Base-by-base conservation (phyloP, 2,888 invertebrate genomes). In the Tuberolachnus salignus region DNA sequence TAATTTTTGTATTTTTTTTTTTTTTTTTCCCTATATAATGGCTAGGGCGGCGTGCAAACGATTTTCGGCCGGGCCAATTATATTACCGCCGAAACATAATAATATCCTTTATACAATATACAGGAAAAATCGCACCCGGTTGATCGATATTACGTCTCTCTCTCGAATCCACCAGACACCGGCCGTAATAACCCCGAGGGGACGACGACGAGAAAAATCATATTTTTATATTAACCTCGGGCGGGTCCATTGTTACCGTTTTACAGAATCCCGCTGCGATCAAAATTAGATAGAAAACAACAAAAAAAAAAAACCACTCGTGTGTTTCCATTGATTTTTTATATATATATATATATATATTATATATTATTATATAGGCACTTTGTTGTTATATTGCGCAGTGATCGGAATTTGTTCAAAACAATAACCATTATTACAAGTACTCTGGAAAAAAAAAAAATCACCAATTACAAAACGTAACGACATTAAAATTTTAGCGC, bases 271-370 rank as follows among this genome's bases (percentile, higher is more conserved):
- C 57, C 19, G 66, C 75, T 66, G 75, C 6, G 74, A 64, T 42
- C n/a, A 64, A 74, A 34, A 34, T 34, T 34, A 34, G 34, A 34
- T 4, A 34, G 34, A 34, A n/a, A n/a, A n/a, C n/a, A n/a, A n/a
- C n/a, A n/a, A n/a, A n/a, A n/a, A 74, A 55, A 53, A 21, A 64
- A 75, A 67, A 66, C 66, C 67, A 75, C 75, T n/a, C n/a, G n/a
- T n/a, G 49, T 57, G 75, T 75, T 57, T 75, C 75, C 57, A 57
- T 67, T 75, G 57, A 75, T 67, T 75, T 75, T 19, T 10, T 49
- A 67, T 66, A 57, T 46, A 10, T 46, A 57, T 53, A n/a, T n/a
- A n/a, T n/a, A n/a, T 64, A 55, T 53, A 3, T 55, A 8, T 57
- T 23, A 1, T 57, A 21, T 55, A 21, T 55, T 55, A 9, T 55